Percentiles rank a stretch among this genome's conserved stretches.
These are phyloP conservation scores for Colaptes auratus DNA, from an alignment of 2,113 vertebrate species.

Conservation along the genomic window DNA sequence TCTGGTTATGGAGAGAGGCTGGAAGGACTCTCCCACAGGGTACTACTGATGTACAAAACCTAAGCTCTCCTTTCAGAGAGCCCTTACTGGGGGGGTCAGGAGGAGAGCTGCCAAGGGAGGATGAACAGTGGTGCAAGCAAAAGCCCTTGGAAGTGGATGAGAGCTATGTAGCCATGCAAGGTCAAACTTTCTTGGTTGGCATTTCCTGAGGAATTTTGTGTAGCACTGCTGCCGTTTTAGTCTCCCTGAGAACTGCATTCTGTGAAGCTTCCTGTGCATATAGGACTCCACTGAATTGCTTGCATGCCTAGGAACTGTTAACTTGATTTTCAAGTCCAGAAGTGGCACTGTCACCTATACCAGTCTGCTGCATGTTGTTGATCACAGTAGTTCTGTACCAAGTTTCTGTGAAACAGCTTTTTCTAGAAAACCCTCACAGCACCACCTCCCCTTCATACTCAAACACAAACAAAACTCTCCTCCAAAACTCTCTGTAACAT, in stretches of 20 bases:
- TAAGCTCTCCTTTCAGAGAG: neutral
- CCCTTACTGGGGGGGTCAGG: neutral
- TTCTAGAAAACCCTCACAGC: neutral
- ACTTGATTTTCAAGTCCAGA: neutral
- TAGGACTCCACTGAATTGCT: neutral
- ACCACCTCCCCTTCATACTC: neutral
- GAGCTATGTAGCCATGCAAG: neutral
- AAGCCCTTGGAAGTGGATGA: neutral
- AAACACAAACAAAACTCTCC: neutral
- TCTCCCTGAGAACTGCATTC: neutral
- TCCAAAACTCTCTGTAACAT: neutral
- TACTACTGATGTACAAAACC: neutral
- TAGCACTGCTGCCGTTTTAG: neutral
- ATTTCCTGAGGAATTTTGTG: neutral
- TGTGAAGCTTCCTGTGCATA: neutral
- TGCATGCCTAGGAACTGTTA: neutral
- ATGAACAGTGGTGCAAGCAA: neutral
- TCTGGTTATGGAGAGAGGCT: slow-evolving; percentile 30
- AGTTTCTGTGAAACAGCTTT: neutral
- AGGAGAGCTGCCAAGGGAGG: neutral
- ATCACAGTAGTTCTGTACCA: neutral
- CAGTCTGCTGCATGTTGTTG: neutral
- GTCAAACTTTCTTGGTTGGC: neutral
- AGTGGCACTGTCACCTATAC: neutral
- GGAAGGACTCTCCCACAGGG: neutral